Evolutionary conservation across 2,888 invertebrate species (phyloP), one percentile per base, ranked within the genome.

Genomic region (Drosophila subquinaria): DNA sequence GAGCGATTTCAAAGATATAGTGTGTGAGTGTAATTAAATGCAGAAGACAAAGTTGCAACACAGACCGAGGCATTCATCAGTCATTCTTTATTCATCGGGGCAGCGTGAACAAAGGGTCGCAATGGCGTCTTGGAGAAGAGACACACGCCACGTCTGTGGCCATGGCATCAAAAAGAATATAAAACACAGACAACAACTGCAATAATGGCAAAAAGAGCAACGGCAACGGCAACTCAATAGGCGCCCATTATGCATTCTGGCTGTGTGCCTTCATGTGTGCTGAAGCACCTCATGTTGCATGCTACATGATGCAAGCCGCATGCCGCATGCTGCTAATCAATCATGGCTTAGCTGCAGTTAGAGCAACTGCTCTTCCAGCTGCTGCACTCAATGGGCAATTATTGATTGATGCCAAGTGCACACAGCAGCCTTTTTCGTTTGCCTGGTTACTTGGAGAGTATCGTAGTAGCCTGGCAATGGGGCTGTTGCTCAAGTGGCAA

Each of bases 391-490:
- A 82, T 89, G 89, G 86, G 90, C 90, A 90, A 90, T 90, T 88
- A 90, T 88, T 89, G 90, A 88, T 88, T 90, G 90, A 88, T 81
- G 79, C 71, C 90, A 82, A 89, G 90, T 85, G 86, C 82, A 85
- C 85, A 76, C 78, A 73, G 47, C 81, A 73, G 50, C 64, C 56
- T 57, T 66, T 57, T 66, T 5, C 27, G 27, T 27, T 5, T 27
- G 66, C 38, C 51, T 53, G 50, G 15, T 64, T 62, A 64, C 63
- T 17, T 63, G 13, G 3, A 17, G 13, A 30, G 13, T 15, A 40
- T n/a, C 56, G 13, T 0, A 30, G 13, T 11, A 40, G 33, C 56
- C 35, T 36, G 11, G 23, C 4, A 38, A 52, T n/a, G 55, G 50
- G 47, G 52, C 55, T 35, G 61, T 50, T 51, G 66, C 56, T 69